Evolutionary conservation across 1,140 invertebrate species (phyloP).

Genomic region (Papilio glaucus): DNA sequence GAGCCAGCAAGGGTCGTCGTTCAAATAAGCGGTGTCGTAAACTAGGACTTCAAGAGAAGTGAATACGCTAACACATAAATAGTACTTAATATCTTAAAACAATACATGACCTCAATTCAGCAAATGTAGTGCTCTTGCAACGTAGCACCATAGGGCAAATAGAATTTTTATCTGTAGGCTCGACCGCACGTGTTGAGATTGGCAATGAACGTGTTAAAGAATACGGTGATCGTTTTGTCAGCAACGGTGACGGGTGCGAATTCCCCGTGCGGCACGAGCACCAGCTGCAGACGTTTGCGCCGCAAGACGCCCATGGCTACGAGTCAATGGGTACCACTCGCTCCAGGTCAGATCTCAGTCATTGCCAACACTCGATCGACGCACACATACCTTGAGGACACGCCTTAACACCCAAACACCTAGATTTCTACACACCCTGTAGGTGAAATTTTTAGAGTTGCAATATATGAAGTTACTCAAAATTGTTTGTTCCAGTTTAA

Average conservation of each 20-base stretch:
- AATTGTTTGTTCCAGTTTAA: background rate
- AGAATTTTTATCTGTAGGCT: too few species aligned
- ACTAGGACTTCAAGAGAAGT: too few species aligned
- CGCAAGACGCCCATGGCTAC: conserved; percentile 86
- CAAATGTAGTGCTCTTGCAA: too few species aligned
- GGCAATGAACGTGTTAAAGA: conserved; percentile 7
- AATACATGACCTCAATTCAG: too few species aligned
- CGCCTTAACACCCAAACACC: background rate
- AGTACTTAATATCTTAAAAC: too few species aligned
- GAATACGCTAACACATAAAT: too few species aligned
- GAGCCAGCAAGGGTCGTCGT: background rate
- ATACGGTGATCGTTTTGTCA: conserved; percentile 76
- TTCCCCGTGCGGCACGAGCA: conserved; percentile 92
- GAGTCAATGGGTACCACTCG: conserved; percentile 95
- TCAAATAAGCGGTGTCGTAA: background rate
- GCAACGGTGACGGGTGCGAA: conserved; percentile 94
- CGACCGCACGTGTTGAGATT: background rate
- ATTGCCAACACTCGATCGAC: conserved; percentile 50
- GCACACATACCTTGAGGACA: conserved; percentile 75
- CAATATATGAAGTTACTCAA: background rate
- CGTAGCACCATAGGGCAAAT: too few species aligned
- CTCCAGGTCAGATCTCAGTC: conserved; percentile 89
- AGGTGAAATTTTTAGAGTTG: background rate
- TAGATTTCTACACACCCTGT: background rate
- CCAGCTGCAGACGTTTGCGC: conserved; percentile 83